Evolutionary conservation across 1,140 invertebrate species (phyloP), one percentile per base, ranked within the genome.

Genomic region (Neoseiulus cucumeris): DNA sequence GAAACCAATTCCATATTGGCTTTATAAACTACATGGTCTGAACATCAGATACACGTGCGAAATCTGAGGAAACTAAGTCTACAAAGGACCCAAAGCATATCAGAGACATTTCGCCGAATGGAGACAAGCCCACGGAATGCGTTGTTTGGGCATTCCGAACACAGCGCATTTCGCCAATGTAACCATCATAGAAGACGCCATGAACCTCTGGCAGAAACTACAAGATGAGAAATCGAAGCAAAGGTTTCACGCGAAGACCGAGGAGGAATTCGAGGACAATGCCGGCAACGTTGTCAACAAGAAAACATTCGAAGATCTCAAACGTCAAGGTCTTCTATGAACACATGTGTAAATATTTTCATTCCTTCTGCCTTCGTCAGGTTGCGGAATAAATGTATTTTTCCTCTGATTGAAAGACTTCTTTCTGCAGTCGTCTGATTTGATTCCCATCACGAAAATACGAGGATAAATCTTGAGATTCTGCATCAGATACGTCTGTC

Each of bases 151-250:
- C 7, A 98, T 99, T 72, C 95, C 95, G 0, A 99, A 99, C 76
- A 99, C 96, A 0, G 94, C 96, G 9, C 96, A 99, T 80, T 99
- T 99, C 80, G 94, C 96, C 7, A 98, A 98, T 77, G 94, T 99
- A 6, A 98, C 95, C 7, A 89, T 93, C 71, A 98, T 99, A 73
- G 93, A 98, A 76, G 96, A 99, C 79, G 96, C 96, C 4, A 79
- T 98, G 44, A 87, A 87, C 55, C 77, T 98, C 45, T 98, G 95
- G 95, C 89, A 95, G 72, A 97, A 96, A 77, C 79, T 98, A 1
- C 97, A 96, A 75, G 81, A 84, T 9, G 88, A 91, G 72, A 98
- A 98, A 74, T 90, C 95, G 72, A 83, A 83, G 28, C 93, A 97
- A 75, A 82, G 93, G 69, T 99, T 93, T 87, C 88, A 93, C 71